Evolutionary conservation across 2,797 vertebrate species (phyloP).

Genomic region (Galaxias olidus): DNA sequence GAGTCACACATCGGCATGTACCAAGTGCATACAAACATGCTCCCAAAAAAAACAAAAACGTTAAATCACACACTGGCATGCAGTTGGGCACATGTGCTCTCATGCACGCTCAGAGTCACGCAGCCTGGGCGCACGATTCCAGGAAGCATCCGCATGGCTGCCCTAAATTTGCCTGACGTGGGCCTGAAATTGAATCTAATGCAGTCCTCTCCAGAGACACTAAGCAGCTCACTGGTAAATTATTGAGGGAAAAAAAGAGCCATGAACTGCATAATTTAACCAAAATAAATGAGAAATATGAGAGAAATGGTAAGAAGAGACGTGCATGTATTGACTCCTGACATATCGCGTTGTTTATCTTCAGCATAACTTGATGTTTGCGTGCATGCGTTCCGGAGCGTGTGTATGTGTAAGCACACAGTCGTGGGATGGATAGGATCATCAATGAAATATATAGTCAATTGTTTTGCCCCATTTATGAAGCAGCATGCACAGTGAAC

Average conservation of each 20-base stretch:
- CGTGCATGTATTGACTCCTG: conserved; percentile 50
- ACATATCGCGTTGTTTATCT: conserved; percentile 41
- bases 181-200: conserved; percentile 69
- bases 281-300: conserved; percentile 61
- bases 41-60: not conserved
- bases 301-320: conserved; percentile 49
- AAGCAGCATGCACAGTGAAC: no score
- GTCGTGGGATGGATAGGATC: no score
- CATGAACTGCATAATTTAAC: conserved; percentile 61
- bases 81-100: conserved; percentile 3
- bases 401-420: not conserved
- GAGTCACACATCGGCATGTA: not conserved
- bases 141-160: conserved; percentile 58
- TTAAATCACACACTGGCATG: not conserved
- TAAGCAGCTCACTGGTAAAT: conserved; percentile 54
- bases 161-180: conserved; percentile 62
- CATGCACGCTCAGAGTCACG: not conserved
- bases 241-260: conserved; percentile 49
- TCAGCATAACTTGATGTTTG: conserved; percentile 19
- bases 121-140: conserved; percentile 27
- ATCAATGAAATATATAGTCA: no score
- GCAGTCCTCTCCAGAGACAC: conserved; percentile 52
- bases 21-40: conserved; percentile 5
- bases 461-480: no score
- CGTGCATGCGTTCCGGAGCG: conserved; percentile 29